These are phyloP conservation scores for Mus musculus DNA, from an alignment of 2,113 vertebrate genomes.

Conservation along the genomic window GRCm39 chr5:100348501-100349000, in stretches of 20 bases:
- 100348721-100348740: neutral
- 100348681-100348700: conserved; percentile 24
- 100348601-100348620: conserved; percentile 13
- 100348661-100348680: conserved; percentile 59
- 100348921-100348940: neutral
- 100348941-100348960: conserved; percentile 14
- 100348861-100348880: conserved; percentile 57
- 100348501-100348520: neutral
- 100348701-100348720: conserved; percentile 34
- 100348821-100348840: conserved; percentile 44
- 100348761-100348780: neutral
- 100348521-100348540: neutral
- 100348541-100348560: neutral
- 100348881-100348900: neutral
- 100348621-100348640: neutral
- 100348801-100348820: conserved; percentile 25
- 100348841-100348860: conserved; percentile 65
- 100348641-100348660: neutral
- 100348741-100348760: neutral
- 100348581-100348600: conserved; percentile 66
- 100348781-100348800: neutral
- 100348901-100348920: neutral
- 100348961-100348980: conserved; percentile 25
- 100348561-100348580: neutral
- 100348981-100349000: neutral